Evolutionary conservation across 2,113 vertebrate genomes (phyloP), one percentile per base, ranked within the genome.

Genomic region (Pelodiscus sinensis): DNA sequence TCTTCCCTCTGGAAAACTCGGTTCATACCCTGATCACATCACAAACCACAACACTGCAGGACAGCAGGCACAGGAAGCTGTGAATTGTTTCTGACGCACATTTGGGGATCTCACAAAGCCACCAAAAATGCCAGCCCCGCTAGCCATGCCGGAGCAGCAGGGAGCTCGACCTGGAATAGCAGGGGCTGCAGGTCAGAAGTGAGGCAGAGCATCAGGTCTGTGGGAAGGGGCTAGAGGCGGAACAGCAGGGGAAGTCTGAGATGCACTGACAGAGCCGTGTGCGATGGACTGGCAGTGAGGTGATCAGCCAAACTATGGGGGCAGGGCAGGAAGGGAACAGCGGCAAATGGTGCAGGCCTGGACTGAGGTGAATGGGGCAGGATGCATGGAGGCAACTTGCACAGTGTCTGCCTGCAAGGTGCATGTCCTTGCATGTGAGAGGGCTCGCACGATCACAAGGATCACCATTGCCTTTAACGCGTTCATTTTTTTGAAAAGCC

Each of bases 171-270:
- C 12, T 75, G 81, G 29, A 77, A 81, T 19, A 77, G 71, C 55
- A 94, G 81, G 60, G 0, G 0, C 2, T 22, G 16, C 54, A 78
- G 24, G 31, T 54, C 24, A 0, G 0, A 79, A 77, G 0, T 29
- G 24, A 1, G 19, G 25, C 13, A 9, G 29, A 79, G 25, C 38
- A 55, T 0, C 0, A 9, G 50, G 24, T 19, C 27, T 62, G 35
- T 38, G 57, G 13, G 27, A 25, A 82, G 56, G 62, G 31, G 4
- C 24, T 31, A 52, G 91, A 77, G 6, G 79, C 15, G 57, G 54
- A 81, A 3, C 0, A 75, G 79, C 54, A 2, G 2, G 18, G 54
- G n/a, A 50, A 5, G 22, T 35, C 29, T 35, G n/a, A 71, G 29
- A 13, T 50, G 73, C 73, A 71, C n/a, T 9, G 35, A 50, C 38